These are phyloP conservation scores for Meandrina meandrites DNA, from an alignment of 92 coral and sea anemone species.

Conservation along the genomic window DNA sequence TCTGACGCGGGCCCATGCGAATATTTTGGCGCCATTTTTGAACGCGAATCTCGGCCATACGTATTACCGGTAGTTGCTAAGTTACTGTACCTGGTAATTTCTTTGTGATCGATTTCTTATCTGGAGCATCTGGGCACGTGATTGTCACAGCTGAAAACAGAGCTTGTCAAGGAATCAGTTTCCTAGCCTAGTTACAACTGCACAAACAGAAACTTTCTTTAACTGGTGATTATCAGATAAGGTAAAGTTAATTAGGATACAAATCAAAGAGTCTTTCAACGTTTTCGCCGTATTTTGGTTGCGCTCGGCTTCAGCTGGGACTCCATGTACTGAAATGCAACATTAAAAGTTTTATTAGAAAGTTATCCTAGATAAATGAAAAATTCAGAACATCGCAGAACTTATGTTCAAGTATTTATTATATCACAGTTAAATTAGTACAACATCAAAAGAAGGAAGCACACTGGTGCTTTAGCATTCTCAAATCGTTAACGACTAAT, in stretches of 20 bases:
- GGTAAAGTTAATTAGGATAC: conserved; percentile 70
- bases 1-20: neutral
- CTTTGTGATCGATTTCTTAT: conserved; percentile 74
- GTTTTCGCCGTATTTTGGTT: conserved; percentile 51
- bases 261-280: conserved; percentile 82
- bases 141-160: conserved; percentile 75
- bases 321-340: conserved; percentile 71
- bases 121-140: conserved; percentile 76
- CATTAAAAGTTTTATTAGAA: neutral
- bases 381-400: neutral
- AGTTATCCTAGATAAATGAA: neutral
- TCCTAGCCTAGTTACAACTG: neutral
- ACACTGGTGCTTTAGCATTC: neutral
- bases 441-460: neutral
- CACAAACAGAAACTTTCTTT: neutral
- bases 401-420: neutral
- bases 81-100: conserved; percentile 71
- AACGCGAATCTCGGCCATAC: neutral
- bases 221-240: neutral
- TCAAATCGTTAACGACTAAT: neutral
- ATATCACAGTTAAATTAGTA: neutral
- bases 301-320: conserved; percentile 67
- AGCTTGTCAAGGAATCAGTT: conserved; percentile 18
- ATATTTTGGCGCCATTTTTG: neutral
- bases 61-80: too few relatives aligned